These are phyloP conservation scores for Dufourea novaeangliae DNA, from an alignment of 1,140 invertebrate species.

Conservation along the genomic window DNA sequence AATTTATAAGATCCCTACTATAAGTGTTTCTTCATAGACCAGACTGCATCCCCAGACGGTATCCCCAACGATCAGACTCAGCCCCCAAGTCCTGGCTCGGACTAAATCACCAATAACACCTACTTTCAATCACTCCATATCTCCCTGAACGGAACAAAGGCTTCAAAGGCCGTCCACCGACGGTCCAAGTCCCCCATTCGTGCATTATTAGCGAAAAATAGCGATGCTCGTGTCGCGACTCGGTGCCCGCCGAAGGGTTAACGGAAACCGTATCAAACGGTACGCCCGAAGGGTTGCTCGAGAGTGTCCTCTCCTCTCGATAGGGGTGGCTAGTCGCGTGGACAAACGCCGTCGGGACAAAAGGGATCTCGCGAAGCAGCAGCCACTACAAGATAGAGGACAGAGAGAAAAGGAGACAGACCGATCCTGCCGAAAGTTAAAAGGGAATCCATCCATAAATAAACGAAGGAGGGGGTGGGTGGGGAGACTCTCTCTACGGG, in stretches of 20 bases:
- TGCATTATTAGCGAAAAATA: constrained; percentile 7
- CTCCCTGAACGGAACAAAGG: neutral
- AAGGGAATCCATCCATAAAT: constrained; percentile 80
- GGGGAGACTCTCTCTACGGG: constrained; percentile 57
- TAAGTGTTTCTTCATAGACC: too few relatives aligned
- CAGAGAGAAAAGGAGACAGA: constrained; percentile 33
- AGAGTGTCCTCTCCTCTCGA: neutral
- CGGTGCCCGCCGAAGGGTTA: neutral
- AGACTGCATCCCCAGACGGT: too few relatives aligned
- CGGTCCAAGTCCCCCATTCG: neutral
- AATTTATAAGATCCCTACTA: too few relatives aligned
- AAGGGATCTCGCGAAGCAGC: neutral
- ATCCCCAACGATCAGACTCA: too few relatives aligned
- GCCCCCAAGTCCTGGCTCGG: neutral
- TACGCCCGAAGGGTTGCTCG: constrained; percentile 8
- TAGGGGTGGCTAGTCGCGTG: constrained; percentile 34
- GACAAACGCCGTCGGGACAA: constrained; percentile 38
- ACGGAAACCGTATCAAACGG: constrained; percentile 35
- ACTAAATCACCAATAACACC: neutral
- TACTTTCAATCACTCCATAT: neutral
- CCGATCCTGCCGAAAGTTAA: constrained; percentile 71
- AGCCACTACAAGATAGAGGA: neutral
- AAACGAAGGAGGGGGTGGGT: constrained; percentile 72
- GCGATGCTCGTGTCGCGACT: constrained; percentile 25
- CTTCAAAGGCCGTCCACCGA: neutral